Evolutionary conservation across 1,140 invertebrate species (phyloP).

Genomic region (Olivierus martensii): DNA sequence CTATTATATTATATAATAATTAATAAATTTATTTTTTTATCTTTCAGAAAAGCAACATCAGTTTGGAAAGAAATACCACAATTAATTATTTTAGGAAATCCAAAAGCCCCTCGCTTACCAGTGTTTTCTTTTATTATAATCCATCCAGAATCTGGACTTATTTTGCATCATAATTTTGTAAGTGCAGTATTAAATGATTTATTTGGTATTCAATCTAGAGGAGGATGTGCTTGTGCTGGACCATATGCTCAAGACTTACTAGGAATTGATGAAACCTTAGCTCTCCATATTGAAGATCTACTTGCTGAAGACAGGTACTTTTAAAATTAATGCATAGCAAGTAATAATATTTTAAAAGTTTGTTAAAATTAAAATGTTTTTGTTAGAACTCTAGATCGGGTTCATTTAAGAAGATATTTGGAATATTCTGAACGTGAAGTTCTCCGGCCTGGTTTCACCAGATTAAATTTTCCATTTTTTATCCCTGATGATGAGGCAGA

Average conservation of each 20-base stretch:
- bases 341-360: background rate
- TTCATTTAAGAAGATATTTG: conserved; percentile 40
- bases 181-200: conserved; percentile 77
- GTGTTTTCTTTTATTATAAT: conserved; percentile 76
- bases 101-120: conserved; percentile 49
- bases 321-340: too few species aligned
- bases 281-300: conserved; percentile 57
- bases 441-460: conserved; percentile 68
- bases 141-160: conserved; percentile 54
- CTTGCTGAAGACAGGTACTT: conserved; percentile 44
- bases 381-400: conserved; percentile 40
- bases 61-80: conserved; percentile 47
- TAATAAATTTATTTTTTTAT: too few species aligned
- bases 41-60: conserved; percentile 17
- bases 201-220: conserved; percentile 78
- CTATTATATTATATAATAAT: too few species aligned
- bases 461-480: conserved; percentile 75
- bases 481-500: conserved; percentile 61
- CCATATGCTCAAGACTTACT: conserved; percentile 72
- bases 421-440: conserved; percentile 54
- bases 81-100: conserved; percentile 62
- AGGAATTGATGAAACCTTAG: conserved; percentile 60
- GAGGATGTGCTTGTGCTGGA: conserved; percentile 69
- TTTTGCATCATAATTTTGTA: conserved; percentile 82
- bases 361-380: conserved; percentile 7